phyloP scores from a whole-genome alignment of 2,113 vertebrate species.

The Butorides virescens region DNA sequence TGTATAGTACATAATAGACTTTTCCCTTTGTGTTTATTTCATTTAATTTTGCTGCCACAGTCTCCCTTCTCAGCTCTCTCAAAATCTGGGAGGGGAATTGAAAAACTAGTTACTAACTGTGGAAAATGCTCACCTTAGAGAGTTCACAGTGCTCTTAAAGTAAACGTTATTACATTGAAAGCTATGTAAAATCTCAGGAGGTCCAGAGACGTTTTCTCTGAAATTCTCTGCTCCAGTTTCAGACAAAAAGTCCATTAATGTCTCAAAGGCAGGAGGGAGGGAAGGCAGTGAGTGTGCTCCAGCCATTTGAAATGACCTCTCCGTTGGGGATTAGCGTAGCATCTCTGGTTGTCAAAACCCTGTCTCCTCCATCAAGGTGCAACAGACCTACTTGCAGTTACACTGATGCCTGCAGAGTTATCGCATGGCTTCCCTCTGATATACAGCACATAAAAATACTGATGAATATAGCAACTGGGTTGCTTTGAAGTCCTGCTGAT shows the following conservation, averaged over 20 bases:
- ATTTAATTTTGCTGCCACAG: conserved; percentile 2
- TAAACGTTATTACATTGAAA: neutral
- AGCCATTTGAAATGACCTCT: neutral
- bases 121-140: neutral
- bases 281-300: neutral
- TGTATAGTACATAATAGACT: neutral
- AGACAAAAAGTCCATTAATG: neutral
- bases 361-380: neutral
- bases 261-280: neutral
- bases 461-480: neutral
- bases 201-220: neutral
- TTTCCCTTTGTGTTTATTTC: neutral
- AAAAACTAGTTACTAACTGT: conserved; percentile 47
- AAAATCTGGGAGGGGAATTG: conserved; percentile 1
- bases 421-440: neutral
- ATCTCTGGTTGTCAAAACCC: neutral
- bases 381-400: neutral
- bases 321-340: neutral
- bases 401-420: accelerated
- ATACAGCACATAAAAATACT: neutral
- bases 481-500: neutral
- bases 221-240: conserved; percentile 52
- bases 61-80: neutral
- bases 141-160: neutral
- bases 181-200: conserved; percentile 35